Evolutionary conservation across 2,113 vertebrate species (phyloP), one percentile per base, ranked within the genome.

Genomic region (Anhinga rufa): DNA sequence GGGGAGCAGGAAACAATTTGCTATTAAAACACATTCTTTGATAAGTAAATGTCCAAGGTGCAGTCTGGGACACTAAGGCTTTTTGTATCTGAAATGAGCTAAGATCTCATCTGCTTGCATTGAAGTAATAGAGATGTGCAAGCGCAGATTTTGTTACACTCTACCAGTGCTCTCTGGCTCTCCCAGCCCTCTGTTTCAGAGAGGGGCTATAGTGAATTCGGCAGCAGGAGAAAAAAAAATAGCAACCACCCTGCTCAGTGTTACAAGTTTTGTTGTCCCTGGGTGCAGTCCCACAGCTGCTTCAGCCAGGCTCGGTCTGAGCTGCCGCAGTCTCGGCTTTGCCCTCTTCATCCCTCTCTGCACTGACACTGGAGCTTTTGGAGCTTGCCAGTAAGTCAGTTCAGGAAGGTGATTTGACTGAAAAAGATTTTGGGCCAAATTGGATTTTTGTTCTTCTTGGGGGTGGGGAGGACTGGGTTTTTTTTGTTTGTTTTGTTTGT

Each of bases 261-360:
- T 54, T 91, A 13, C 8, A 46, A 25, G 38, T 21, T 1, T 0
- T 76, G 31, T 32, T 62, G 19, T 54, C 25, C 42, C 26, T 29
- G 34, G 19, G 40, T 48, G n/a, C 38, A 69, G 26, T 51, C 26
- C 58, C 31, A 12, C 8, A 18, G 57, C 61, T 76, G 26, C 58
- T 62, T 46, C 31, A 58, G 12, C 24, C 1, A 0, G 34, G 24
- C 36, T 71, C 0, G 0, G 6, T 57, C n/a, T 36, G 48, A 82
- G 38, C 40, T 69, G 42, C 31, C 1, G 0, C 1, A 0, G 10
- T 8, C 60, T 86, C 9, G 3, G 10, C 64, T 80, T 71, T 3
- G 5, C 10, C 38, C 16, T 80, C 80, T 46, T 68, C 58, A 21
- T 80, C 66, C 44, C 71, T 40, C 20, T 82, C 18, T 42, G 19